Percentiles rank a stretch among this genome's conserved stretches.
phyloP scores from a whole-genome alignment of 1,140 invertebrate species.

The Paralvinella palmiformis region DNA sequence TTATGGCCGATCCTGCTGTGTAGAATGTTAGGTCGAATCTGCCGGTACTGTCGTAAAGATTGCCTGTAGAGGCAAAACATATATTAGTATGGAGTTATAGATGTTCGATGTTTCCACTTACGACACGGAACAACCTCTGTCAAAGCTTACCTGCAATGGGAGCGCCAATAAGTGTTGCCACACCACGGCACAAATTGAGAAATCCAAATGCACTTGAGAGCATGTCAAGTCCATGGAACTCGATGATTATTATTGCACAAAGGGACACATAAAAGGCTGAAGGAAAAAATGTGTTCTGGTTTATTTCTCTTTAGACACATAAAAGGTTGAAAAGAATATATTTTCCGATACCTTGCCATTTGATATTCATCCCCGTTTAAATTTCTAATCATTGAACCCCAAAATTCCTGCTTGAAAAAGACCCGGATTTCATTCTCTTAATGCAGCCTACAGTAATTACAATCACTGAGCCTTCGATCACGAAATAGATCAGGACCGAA shows the following conservation, averaged over 20 bases:
- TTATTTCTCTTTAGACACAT: background rate
- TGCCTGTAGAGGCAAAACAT: background rate
- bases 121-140: background rate
- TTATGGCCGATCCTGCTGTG: background rate
- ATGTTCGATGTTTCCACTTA: background rate
- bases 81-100: background rate
- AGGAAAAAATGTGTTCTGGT: background rate
- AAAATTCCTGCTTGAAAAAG: too few species aligned
- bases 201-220: background rate
- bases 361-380: too few species aligned
- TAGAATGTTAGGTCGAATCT: background rate
- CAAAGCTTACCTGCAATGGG: conserved; percentile 1
- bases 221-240: background rate
- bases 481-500: too few species aligned
- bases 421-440: too few species aligned
- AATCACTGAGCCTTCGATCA: too few species aligned
- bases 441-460: too few species aligned
- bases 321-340: too few species aligned
- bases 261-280: background rate
- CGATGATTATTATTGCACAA: background rate
- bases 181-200: conserved; percentile 1
- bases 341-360: too few species aligned
- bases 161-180: background rate
- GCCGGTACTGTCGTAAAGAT: background rate
- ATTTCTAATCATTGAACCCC: too few species aligned